Base-by-base conservation (phyloP, 2,797 vertebrate species). In the Tachyglossus aculeatus region DNA sequence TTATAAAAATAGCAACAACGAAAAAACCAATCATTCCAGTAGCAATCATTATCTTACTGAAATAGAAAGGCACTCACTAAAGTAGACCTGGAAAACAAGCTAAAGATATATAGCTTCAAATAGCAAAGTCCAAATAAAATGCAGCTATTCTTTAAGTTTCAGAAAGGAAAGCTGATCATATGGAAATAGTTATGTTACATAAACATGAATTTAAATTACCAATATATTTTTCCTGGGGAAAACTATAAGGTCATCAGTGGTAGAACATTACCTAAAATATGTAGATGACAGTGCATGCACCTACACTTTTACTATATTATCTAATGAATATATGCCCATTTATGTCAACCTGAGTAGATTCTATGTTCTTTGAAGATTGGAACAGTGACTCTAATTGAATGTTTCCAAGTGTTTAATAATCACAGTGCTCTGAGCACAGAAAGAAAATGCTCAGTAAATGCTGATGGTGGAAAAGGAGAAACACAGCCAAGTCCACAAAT, bases 81-180 rank as follows among this genome's bases (percentile, higher is more conserved):
- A 34, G 60, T 34, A 54, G 43, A 86, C 67, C 56, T 65, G 40
- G 67, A 68, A 38, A 24, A 69, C 9, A 73, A 63, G 66, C 51
- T 70, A 34, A 77, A 83, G 52, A 62, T 73, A 80, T 82, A 80
- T 60, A 81, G 33, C 21, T 72, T 66, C 29, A 44, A 58, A 10
- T 4, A 0, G 65, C 79, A 72, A 80, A 39, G 24, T 37, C 13
- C 32, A 81, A 62, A 60, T 61, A 72, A 84, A 88, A 84, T 44
- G 5, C 5, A 77, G 44, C 8, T 14, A 29, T 82, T 86, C 60
- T 67, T 77, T 54, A 77, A 44, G 57, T 22, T 37, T 67, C 71
- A 66, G 67, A 75, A 69, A 83, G 56, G 41, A 78, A 85, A 71
- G 67, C 47, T 37, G 19, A 41, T 11, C 63, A 43, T 22, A 63